These are phyloP conservation scores for Eurystomus gularis DNA, from an alignment of 2,113 vertebrate genomes.

Conservation along the genomic window DNA sequence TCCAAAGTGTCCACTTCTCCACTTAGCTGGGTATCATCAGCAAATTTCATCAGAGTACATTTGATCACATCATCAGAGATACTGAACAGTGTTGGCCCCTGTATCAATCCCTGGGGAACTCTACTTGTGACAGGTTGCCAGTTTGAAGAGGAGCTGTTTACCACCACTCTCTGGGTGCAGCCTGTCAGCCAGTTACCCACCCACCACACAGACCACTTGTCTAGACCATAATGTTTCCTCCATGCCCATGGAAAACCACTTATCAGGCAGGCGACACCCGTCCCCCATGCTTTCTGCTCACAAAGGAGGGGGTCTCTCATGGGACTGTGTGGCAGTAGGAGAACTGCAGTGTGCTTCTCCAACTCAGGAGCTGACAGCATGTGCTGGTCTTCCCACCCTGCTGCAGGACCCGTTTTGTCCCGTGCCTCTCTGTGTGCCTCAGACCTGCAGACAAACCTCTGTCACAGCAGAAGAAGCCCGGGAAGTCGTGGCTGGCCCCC, in stretches of 20 bases:
- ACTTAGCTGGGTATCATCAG: background rate
- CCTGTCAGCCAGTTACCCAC: background rate
- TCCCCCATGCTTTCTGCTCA: background rate
- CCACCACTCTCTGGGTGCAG: background rate
- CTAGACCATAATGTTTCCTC: background rate
- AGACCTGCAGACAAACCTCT: background rate
- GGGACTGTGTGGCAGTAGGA: accelerated
- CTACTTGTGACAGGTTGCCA: background rate
- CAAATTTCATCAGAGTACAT: background rate
- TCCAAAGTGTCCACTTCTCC: background rate
- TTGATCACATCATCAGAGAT: background rate
- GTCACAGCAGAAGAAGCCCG: background rate
- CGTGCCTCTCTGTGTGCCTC: background rate
- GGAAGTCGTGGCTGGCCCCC: background rate
- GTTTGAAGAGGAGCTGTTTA: background rate
- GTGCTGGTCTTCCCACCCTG: accelerated
- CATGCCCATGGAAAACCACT: accelerated
- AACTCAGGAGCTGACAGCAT: background rate
- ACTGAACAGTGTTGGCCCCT: background rate
- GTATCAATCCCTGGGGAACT: background rate
- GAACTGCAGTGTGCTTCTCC: background rate
- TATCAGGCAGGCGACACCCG: too few species aligned
- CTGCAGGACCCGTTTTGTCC: background rate
- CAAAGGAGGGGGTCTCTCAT: background rate
- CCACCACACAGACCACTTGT: background rate